Conservation (phyloP, 2,113 vertebrate genomes). For the Neopipo cinnamomea region DNA sequence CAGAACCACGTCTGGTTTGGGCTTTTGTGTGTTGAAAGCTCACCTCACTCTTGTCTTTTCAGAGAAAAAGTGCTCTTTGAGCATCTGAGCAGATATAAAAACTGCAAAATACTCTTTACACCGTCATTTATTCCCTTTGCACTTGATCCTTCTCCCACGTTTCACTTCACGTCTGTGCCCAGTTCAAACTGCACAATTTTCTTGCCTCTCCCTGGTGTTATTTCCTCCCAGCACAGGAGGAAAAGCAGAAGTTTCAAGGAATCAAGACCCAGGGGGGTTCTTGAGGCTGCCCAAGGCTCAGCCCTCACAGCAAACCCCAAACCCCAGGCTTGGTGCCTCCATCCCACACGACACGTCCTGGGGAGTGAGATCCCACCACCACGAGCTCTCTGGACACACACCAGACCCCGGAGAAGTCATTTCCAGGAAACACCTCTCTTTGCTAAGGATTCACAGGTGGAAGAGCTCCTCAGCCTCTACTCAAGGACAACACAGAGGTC, state of each 20-base stretch:
- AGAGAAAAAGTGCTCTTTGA: not conserved
- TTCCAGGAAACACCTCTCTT: not conserved
- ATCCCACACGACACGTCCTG: fast-evolving
- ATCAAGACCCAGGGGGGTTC: not conserved
- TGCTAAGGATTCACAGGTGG: not conserved
- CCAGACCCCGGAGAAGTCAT: not conserved
- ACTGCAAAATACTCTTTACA: not conserved
- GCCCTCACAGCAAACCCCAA: too few relatives aligned
- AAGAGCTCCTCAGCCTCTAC: not conserved
- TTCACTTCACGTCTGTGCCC: not conserved
- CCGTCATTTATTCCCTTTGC: not conserved
- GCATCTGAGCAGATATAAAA: not conserved
- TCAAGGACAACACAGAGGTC: conserved; percentile 8
- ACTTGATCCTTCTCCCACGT: not conserved
- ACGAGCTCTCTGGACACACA: fast-evolving
- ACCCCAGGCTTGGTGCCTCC: not conserved
- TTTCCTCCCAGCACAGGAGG: not conserved
- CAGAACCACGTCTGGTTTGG: not conserved
- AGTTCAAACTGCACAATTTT: not conserved
- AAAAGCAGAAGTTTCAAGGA: not conserved
- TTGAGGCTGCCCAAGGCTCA: not conserved
- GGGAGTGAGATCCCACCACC: fast-evolving
- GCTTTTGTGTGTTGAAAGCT: not conserved
- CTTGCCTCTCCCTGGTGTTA: not conserved
- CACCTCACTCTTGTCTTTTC: not conserved